phyloP scores from a whole-genome alignment of 2,113 vertebrate genomes.

The Urocolius indicus region DNA sequence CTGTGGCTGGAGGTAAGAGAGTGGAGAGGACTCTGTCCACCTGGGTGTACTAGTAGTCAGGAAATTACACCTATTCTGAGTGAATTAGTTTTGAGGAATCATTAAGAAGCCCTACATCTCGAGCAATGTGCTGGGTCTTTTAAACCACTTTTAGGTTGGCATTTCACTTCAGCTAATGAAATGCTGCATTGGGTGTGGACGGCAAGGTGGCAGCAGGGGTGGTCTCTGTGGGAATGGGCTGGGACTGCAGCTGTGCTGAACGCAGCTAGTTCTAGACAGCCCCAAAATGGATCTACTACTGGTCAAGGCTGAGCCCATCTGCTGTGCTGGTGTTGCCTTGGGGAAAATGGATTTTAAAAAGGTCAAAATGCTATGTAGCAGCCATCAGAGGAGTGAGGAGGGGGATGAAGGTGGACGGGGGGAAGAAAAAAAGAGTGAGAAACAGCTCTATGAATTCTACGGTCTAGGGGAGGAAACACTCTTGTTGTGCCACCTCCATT shows the following conservation, averaged over 20 bases:
- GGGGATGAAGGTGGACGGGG: too few relatives aligned
- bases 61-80: background rate
- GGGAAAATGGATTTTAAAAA: background rate
- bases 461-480: background rate
- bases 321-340: too few relatives aligned
- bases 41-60: background rate
- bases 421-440: background rate
- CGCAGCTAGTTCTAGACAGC: background rate
- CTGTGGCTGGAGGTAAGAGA: background rate
- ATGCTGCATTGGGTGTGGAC: background rate
- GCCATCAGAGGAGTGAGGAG: background rate
- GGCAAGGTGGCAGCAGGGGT: background rate
- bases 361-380: background rate
- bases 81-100: background rate
- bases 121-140: background rate
- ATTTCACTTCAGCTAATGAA: background rate
- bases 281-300: rapidly evolving
- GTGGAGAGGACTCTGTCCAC: background rate
- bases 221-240: background rate
- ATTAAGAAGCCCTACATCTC: background rate
- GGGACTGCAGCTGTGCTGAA: background rate
- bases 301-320: background rate
- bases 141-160: background rate
- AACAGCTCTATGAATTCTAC: background rate
- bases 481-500: background rate